Evolutionary conservation across 2,888 invertebrate species (phyloP).

Genomic region (Frankliniella intonsa): DNA sequence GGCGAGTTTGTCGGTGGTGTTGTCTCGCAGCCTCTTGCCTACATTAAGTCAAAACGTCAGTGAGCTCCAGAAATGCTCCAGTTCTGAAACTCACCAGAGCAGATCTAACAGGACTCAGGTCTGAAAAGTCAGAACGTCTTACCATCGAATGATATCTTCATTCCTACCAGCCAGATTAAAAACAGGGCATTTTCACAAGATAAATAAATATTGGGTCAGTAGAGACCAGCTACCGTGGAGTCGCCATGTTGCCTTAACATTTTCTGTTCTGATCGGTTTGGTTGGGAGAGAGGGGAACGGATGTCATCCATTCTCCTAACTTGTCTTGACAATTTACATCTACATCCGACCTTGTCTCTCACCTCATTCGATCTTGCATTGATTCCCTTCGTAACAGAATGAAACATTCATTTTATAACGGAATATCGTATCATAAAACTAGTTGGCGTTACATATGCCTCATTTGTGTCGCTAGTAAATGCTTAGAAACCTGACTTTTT

Average conservation of each 20-base stretch:
- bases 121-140: background rate
- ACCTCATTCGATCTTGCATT: too few relatives aligned
- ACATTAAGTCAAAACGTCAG: background rate
- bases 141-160: background rate
- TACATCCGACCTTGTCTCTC: too few relatives aligned
- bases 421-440: too few relatives aligned
- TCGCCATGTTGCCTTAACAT: slow-evolving; percentile 13
- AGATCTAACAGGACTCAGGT: background rate
- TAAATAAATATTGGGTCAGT: background rate
- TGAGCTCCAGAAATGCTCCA: background rate
- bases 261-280: background rate
- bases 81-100: background rate
- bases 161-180: background rate
- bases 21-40: background rate
- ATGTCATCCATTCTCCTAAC: background rate
- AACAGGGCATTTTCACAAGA: background rate
- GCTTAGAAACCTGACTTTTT: too few relatives aligned
- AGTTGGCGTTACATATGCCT: too few relatives aligned
- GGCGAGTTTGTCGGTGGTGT: background rate
- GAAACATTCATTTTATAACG: too few relatives aligned
- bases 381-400: too few relatives aligned
- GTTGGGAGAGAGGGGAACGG: too few relatives aligned
- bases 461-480: too few relatives aligned
- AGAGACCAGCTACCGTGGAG: slow-evolving; percentile 6
- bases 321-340: background rate